Evolutionary conservation across 2,113 vertebrate genomes (phyloP).

Genomic region (Bostrychus sinensis): DNA sequence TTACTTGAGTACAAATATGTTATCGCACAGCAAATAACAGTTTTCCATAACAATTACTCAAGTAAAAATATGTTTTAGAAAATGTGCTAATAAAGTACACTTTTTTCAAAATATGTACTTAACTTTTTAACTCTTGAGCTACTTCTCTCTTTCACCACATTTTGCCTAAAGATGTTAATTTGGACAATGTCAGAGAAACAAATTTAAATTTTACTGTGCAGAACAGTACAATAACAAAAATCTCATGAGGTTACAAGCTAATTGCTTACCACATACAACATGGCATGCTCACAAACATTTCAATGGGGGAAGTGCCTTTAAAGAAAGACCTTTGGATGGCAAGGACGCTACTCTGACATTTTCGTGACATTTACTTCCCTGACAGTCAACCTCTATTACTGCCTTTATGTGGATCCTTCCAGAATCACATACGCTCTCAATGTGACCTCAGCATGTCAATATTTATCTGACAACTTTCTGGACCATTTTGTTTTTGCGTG

Average conservation of each 20-base stretch:
- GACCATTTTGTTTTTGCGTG: conserved; percentile 43
- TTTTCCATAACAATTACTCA: too few species aligned
- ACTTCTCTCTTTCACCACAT: neutral
- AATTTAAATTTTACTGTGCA: neutral
- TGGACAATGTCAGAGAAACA: too few species aligned
- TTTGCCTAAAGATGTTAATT: neutral
- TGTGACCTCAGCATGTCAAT: conserved; percentile 43
- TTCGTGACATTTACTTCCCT: conserved; percentile 66
- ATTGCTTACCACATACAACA: conserved; percentile 6
- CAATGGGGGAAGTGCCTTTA: conserved; percentile 14
- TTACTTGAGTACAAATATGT: too few species aligned
- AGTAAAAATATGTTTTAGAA: too few species aligned
- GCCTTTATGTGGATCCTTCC: conserved; percentile 38
- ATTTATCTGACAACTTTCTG: conserved; percentile 50
- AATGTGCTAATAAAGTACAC: too few species aligned
- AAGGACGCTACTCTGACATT: conserved; percentile 66
- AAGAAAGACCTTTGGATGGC: conserved; percentile 24
- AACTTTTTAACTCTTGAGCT: too few species aligned
- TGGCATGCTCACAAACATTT: conserved; percentile 12
- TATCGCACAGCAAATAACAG: too few species aligned
- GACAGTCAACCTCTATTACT: conserved; percentile 25
- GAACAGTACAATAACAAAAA: neutral
- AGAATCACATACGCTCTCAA: conserved; percentile 50
- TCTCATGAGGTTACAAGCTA: conserved; percentile 28
- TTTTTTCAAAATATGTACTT: too few species aligned